These are phyloP conservation scores for Pantherophis alleghaniensis DNA, from an alignment of 2,797 vertebrate genomes.

Conservation along the genomic window DNA sequence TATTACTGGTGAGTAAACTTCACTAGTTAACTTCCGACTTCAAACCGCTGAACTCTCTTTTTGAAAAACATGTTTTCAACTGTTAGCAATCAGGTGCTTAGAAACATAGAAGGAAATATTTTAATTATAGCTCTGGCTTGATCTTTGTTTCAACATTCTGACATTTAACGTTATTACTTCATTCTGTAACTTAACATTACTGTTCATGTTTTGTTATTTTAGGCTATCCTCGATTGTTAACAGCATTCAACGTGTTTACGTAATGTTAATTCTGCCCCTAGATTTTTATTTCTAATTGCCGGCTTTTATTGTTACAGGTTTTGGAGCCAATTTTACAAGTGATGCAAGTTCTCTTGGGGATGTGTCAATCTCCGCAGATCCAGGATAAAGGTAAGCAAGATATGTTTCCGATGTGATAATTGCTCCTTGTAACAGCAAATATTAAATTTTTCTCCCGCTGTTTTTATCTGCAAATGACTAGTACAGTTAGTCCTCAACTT, in stretches of 20 bases:
- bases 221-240: not conserved
- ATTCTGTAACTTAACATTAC: not conserved
- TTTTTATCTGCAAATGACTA: not conserved
- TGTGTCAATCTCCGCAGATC: constrained; percentile 84
- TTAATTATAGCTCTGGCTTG: not conserved
- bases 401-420: not conserved
- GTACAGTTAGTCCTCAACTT: not conserved
- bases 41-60: not conserved
- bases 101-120: not conserved
- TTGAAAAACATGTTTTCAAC: not conserved
- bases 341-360: constrained; percentile 86
- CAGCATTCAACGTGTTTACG: not conserved
- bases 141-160: not conserved
- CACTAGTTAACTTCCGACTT: not conserved
- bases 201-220: not conserved
- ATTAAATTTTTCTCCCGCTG: not conserved
- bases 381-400: constrained; percentile 87
- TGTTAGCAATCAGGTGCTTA: not conserved
- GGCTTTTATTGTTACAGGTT: constrained; percentile 75
- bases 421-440: constrained; percentile 6
- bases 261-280: not conserved
- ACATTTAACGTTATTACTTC: not conserved
- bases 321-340: constrained; percentile 88
- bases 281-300: constrained; percentile 7
- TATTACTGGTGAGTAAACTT: not conserved